A percentile compares a stretch with the other conserved stretches of the same genome.
These are phyloP conservation scores for Trilocha varians DNA, from an alignment of 2,888 invertebrate species.

Conservation along the genomic window DNA sequence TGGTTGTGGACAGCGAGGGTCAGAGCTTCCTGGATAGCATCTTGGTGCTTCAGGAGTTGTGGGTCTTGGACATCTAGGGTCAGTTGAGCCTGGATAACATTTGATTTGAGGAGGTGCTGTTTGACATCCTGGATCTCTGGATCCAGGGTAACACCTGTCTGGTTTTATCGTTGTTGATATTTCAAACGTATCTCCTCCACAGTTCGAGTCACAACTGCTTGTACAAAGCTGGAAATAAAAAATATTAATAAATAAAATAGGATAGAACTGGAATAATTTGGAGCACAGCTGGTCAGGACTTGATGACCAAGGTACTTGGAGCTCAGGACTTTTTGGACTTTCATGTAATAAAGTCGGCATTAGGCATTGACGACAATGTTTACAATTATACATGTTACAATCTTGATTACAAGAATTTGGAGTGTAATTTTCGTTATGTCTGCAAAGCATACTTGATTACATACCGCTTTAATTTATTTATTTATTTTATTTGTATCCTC, in stretches of 20 bases:
- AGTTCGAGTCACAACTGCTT: constrained; percentile 50
- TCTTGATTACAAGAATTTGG: too few species aligned
- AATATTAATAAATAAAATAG: constrained; percentile 1
- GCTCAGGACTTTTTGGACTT: too few species aligned
- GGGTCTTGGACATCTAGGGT: constrained; percentile 22
- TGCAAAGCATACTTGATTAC: too few species aligned
- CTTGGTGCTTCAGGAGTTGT: constrained; percentile 25
- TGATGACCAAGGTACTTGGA: too few species aligned
- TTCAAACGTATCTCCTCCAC: constrained; percentile 38
- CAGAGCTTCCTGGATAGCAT: constrained; percentile 21
- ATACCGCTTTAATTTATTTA: too few species aligned
- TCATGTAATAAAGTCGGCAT: too few species aligned
- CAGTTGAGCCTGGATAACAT: constrained; percentile 27
- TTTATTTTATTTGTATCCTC: too few species aligned
- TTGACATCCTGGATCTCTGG: constrained; percentile 42
- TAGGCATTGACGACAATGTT: too few species aligned
- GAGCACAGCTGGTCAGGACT: too few species aligned
- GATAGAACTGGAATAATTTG: too few species aligned
- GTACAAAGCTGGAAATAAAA: constrained; percentile 50
- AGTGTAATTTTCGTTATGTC: too few species aligned
- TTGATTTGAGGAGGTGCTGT: constrained; percentile 26
- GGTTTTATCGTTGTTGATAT: constrained; percentile 43
- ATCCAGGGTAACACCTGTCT: constrained; percentile 42
- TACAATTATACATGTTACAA: too few species aligned
- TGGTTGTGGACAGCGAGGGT: constrained; percentile 24